phyloP scores from a whole-genome alignment of 2,888 invertebrate genomes.

The Anodontia alba region DNA sequence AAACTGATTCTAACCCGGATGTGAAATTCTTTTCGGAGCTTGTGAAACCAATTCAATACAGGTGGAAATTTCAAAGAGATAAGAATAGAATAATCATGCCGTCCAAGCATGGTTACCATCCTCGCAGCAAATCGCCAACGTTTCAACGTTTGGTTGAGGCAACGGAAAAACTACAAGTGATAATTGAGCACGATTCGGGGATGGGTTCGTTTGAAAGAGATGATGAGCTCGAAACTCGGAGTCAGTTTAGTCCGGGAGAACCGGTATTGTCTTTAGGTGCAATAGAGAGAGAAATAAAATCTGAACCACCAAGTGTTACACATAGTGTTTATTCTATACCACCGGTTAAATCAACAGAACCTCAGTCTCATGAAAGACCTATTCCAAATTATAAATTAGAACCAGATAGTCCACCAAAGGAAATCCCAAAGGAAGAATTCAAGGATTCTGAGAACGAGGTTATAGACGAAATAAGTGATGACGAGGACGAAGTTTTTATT shows the following conservation, averaged over 20 bases:
- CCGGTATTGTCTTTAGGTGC: background rate
- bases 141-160: constrained; percentile 72
- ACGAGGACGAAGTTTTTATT: constrained; percentile 24
- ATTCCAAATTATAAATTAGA: constrained; percentile 6
- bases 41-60: constrained; percentile 68
- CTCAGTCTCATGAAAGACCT: background rate
- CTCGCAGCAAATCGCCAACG: constrained; percentile 74
- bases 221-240: constrained; percentile 37
- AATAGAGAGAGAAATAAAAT: background rate
- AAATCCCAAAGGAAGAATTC: constrained; percentile 20
- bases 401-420: constrained; percentile 25
- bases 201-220: constrained; percentile 22
- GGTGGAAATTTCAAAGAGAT: constrained; percentile 61
- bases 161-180: constrained; percentile 65
- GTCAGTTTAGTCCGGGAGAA: constrained; percentile 26
- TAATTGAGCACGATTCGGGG: constrained; percentile 38
- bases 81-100: constrained; percentile 65
- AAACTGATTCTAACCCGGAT: constrained; percentile 45
- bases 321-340: constrained; percentile 1
- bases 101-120: constrained; percentile 75
- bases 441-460: constrained; percentile 25
- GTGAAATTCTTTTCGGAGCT: constrained; percentile 67
- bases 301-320: constrained; percentile 27
- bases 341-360: constrained; percentile 14
- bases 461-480: constrained; percentile 28